These are phyloP conservation scores for Heliconius hewitsoni DNA, from an alignment of 1,140 invertebrate species.

Conservation along the genomic window DNA sequence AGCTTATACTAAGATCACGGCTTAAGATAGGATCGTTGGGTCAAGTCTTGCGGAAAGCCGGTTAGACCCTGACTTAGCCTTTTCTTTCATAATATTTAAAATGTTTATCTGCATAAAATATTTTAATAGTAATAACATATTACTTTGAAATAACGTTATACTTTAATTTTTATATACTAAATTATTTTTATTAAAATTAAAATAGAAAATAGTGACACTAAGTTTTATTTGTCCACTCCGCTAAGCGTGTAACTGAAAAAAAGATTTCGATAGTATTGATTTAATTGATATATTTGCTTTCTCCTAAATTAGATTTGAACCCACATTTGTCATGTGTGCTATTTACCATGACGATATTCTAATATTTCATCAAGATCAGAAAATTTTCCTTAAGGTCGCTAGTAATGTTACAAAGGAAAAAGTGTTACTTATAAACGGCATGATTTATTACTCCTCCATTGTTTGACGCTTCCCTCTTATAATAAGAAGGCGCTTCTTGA, in stretches of 20 bases:
- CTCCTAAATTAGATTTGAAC: not conserved
- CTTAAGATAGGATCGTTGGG: conserved; percentile 4
- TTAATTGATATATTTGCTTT: too few relatives aligned
- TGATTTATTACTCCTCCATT: not conserved
- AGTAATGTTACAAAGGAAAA: not conserved
- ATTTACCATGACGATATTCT: not conserved
- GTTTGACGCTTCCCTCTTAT: not conserved
- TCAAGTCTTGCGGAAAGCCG: conserved; percentile 13
- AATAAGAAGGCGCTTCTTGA: not conserved
- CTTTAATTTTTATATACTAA: too few relatives aligned
- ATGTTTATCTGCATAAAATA: not conserved
- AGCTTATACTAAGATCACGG: not conserved
- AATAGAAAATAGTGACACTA: too few relatives aligned
- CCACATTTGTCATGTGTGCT: not conserved
- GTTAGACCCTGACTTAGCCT: conserved; percentile 10
- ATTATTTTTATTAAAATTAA: too few relatives aligned
- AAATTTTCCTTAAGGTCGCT: not conserved
- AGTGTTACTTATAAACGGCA: not conserved
- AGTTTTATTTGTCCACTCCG: too few relatives aligned
- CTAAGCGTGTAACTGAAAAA: too few relatives aligned
- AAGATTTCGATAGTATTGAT: too few relatives aligned
- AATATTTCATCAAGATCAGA: not conserved
- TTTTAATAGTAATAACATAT: not conserved
- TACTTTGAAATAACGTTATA: too few relatives aligned
- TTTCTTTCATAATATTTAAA: conserved; percentile 8